Conservation (phyloP, 2,888 invertebrate genomes). For the Metallyticus violacea region DNA sequence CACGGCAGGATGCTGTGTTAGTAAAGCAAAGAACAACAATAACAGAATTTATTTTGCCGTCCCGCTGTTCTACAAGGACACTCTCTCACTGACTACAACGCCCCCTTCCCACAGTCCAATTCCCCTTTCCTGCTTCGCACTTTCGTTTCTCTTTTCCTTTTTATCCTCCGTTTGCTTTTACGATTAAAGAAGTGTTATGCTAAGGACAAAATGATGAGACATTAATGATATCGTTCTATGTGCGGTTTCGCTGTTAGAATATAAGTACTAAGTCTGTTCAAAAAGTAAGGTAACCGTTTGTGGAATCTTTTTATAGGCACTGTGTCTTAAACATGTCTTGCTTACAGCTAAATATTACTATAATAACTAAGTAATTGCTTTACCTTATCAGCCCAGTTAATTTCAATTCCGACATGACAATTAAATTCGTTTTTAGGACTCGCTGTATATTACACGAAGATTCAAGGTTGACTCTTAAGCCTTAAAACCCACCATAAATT, state of each 20-base stretch:
- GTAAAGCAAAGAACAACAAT: conserved; percentile 22
- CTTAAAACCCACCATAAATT: too few species aligned
- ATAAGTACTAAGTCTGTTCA: not conserved
- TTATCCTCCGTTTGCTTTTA: not conserved
- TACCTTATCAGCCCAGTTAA: too few species aligned
- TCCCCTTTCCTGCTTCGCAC: not conserved
- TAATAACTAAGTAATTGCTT: too few species aligned
- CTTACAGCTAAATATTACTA: too few species aligned
- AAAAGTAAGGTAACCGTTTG: too few species aligned
- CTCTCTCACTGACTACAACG: not conserved
- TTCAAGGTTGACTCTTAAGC: too few species aligned
- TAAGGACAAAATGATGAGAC: conserved; percentile 2
- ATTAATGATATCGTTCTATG: not conserved
- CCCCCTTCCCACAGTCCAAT: not conserved
- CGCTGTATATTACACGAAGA: too few species aligned
- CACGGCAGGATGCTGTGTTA: not conserved
- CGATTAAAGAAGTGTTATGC: not conserved
- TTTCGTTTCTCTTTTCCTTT: not conserved
- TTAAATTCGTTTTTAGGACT: too few species aligned
- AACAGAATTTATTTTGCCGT: conserved; percentile 11
- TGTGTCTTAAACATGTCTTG: too few species aligned
- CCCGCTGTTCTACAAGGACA: not conserved
- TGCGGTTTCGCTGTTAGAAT: not conserved
- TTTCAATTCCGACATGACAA: too few species aligned
- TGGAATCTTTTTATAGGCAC: too few species aligned